Evolutionary conservation across 2,888 invertebrate species (phyloP), one percentile per base, ranked within the genome.

Genomic region (Perizoma flavofasciatum): DNA sequence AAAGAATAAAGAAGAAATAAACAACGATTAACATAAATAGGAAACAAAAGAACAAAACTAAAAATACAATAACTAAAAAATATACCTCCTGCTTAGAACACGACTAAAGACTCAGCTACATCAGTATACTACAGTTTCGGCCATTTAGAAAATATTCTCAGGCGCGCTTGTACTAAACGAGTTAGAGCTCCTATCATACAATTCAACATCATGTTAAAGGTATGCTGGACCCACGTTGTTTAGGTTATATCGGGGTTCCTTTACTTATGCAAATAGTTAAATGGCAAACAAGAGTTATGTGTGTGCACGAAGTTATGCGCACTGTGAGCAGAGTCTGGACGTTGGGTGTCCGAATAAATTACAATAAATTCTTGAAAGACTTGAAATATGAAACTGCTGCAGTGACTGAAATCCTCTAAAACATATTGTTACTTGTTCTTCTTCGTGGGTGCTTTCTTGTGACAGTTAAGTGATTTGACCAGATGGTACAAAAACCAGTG

Each of bases 341-440:
- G 76, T 74, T 63, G 68, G 72, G 71, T 72, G 74, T 75, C 66
- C 54, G 78, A 76, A 82, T 82, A 83, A 75, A 82, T 83, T 79
- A 80, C 75, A 79, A 76, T 81, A 77, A 74, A 79, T 78, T 82
- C 79, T 78, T 76, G 68, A 63, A 55, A 65, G 66, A 66, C 66
- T 66, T 56, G 62, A 66, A 59, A 54, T 61, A 56, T 55, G 49
- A 53, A 33, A 47, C 52, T 48, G 60, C 55, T 59, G 49, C 54
- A 39, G 5, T 39, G 10, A 10, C 44, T 6, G 4, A 10, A 10
- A 40, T 9, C 8, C 22, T 2, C 22, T 22, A 22, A 22, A 22
- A 22, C 22, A 1, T 22, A 22, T 22, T 22, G 22, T 22, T 22
- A 22, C 22, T 22, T 22, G 22, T 22, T 22, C 22, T 22, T 22